Evolutionary conservation across 2,888 invertebrate species (phyloP).

Genomic region (Pteria penguin): DNA sequence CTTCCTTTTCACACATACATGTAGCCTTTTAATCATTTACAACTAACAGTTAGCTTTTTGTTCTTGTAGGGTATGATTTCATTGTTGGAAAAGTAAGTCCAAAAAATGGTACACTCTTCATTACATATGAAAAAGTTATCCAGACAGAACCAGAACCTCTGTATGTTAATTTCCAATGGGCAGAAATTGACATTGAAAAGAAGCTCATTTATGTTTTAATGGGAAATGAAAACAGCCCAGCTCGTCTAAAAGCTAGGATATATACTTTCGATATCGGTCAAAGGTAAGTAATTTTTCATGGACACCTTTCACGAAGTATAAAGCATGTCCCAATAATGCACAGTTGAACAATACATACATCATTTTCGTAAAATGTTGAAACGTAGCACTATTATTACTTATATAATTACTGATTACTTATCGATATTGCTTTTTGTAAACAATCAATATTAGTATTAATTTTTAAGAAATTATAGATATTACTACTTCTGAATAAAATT

Average conservation of each 20-base stretch:
- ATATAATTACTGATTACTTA: too few species aligned
- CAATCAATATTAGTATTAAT: too few species aligned
- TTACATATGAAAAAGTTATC: constrained; percentile 13
- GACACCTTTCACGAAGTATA: too few species aligned
- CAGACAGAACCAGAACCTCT: constrained; percentile 48
- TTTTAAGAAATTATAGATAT: too few species aligned
- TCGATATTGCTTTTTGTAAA: too few species aligned
- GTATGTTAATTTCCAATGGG: constrained; percentile 63
- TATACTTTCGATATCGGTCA: constrained; percentile 21
- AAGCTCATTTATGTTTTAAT: constrained; percentile 52
- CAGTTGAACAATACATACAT: too few species aligned
- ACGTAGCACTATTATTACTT: too few species aligned
- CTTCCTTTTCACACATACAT: too few species aligned
- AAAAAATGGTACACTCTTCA: constrained; percentile 3
- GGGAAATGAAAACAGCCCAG: constrained; percentile 63
- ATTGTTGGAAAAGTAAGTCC: constrained; percentile 34
- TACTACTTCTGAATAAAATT: too few species aligned
- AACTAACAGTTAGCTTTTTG: neutral
- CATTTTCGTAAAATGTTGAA: too few species aligned
- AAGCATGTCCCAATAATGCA: too few species aligned
- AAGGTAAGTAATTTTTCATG: neutral
- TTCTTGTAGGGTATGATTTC: constrained; percentile 43
- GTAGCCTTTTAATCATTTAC: neutral
- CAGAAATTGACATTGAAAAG: constrained; percentile 52
- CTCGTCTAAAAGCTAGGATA: constrained; percentile 54